Base-by-base conservation (phyloP, 2,888 invertebrate genomes). In the Aphidius colemani region DNA sequence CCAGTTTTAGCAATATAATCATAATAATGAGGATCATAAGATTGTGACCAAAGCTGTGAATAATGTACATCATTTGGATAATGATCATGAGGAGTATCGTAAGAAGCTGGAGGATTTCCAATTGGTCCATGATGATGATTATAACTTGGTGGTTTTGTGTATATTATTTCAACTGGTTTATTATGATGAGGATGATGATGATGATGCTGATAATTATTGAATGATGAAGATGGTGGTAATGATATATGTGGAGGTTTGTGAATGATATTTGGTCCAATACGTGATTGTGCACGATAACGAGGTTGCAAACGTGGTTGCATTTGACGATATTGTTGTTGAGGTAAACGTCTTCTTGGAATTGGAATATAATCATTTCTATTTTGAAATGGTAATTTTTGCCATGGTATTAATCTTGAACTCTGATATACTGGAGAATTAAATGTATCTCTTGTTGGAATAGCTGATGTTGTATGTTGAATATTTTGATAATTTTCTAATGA, bases 21-120 rank as follows among this genome's bases (percentile, higher is more conserved):
- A 67, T 80, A 80, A 30, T 80, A 80, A 62, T 78, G 70, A 40
- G 80, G 80, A 64, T 80, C 80, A 66, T 79, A 80, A 4, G 80
- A 80, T 61, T 80, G 80, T 0, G 77, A 72, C 63, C 78, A 80
- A 1, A 80, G 62, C 53, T 80, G 80, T 0, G 80, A 80, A 46
- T 76, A 80, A 40, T 74, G 76, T 40, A 80, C 53, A 43, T 65
- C 76, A 4, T 70, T 39, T 1, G 63, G 69, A 53, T 64, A 61
- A 58, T 66, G 51, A 5, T 67, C 62, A 11, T 77, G 76, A 0
- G 78, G 74, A 55, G 76, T 72, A 55, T 77, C 76, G 55, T 77
- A 76, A 0, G 70, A 69, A 48, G 69, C 65, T 1, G 75, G 70
- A 7, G 71, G 67, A 53, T 71, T 71, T 59, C 58, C 64, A 13